Evolutionary conservation across 2,113 vertebrate genomes (phyloP), one percentile per base, ranked within the genome.

Genomic region (Podilymbus podiceps): DNA sequence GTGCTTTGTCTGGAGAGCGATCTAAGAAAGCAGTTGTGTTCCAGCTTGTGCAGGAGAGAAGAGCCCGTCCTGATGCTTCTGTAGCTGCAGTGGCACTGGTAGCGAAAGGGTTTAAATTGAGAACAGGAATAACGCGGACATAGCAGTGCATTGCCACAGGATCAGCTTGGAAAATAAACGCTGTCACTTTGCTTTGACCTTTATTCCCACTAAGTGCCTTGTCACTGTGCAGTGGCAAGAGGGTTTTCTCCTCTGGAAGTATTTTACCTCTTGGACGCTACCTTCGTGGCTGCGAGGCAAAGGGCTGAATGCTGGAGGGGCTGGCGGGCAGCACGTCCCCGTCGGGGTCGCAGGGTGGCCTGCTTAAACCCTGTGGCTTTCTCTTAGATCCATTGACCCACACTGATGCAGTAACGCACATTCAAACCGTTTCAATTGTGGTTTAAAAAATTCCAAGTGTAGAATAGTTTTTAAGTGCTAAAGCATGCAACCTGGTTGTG

Each of bases 191-290:
- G 80, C 88, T 75, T 92, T 95, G 97, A 92, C 56, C 19, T 94
- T 96, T 95, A 89, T 96, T 97, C 60, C 66, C 84, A 23, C 59
- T 91, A 95, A 98, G 96, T 56, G 59, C 73, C 62, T 83, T 64
- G 78, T 80, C 8, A 2, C 85, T 93, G 28, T 92, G 71, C 81
- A 72, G 73, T 31, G 62, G 50, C 50, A 53, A 38, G 67, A 38
- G 67, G 50, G 10, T 24, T 44, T 42, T 55, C 20, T 93, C 79
- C 88, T 80, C n/a, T 47, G 64, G 49, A 66, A 15, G 7, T 73
- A 12, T 90, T 96, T 97, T 82, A 81, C 75, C 91, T 75, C 80
- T 60, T 93, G 88, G 83, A 68, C 1, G 2, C 46, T 47, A 9
- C 74, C 71, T 59, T 75, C 46, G 11, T 12, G 53, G 42, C 64